Conservation (phyloP, 2,888 invertebrate genomes). For the Drosophila mettleri region DNA sequence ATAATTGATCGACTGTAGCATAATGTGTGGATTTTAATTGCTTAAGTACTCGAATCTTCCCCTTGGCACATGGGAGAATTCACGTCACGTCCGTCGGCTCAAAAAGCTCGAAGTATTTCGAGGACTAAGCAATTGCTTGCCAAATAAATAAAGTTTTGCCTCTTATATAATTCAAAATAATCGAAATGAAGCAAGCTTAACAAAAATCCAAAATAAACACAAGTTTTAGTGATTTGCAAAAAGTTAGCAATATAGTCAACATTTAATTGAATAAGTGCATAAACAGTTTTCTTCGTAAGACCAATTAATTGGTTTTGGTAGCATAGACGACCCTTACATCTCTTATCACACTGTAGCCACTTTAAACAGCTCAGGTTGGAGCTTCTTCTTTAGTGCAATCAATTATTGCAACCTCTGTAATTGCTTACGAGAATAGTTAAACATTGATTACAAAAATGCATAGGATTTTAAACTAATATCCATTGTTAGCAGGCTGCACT, state of each 20-base stretch:
- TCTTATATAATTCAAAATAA: background rate
- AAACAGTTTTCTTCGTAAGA: too few relatives aligned
- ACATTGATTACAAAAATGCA: too few relatives aligned
- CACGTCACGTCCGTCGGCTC: background rate
- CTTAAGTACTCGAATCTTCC: background rate
- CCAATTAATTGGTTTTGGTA: background rate
- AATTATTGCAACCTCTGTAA: background rate
- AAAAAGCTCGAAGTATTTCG: background rate
- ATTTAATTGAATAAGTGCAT: too few relatives aligned
- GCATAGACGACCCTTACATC: background rate
- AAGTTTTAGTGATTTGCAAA: too few relatives aligned
- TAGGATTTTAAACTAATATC: too few relatives aligned
- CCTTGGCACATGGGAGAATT: background rate
- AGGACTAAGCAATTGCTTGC: background rate
- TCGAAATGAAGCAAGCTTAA: background rate
- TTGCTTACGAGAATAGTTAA: background rate
- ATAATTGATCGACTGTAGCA: background rate
- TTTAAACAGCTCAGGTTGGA: background rate
- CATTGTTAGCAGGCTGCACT: too few relatives aligned
- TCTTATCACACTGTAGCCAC: background rate
- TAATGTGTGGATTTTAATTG: slow-evolving; percentile 12
- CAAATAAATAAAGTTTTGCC: background rate
- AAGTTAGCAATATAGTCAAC: too few relatives aligned
- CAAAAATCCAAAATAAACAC: too few relatives aligned
- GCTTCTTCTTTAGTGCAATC: background rate